Percentiles rank a stretch among this genome's conserved stretches.
Conservation (phyloP, 2,113 vertebrate genomes). For the Myanophis thanlyinensis region DNA sequence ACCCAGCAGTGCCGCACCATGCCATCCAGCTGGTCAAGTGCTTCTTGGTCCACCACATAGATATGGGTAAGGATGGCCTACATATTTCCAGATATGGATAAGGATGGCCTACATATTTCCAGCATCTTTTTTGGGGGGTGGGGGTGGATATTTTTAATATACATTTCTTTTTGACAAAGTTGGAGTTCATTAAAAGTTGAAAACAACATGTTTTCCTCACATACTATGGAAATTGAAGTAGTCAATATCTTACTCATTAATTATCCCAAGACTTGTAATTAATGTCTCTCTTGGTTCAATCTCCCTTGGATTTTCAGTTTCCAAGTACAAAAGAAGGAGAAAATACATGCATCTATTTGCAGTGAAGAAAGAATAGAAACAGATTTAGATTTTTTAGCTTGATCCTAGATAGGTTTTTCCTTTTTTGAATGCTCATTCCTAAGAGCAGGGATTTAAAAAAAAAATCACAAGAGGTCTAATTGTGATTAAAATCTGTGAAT, state of each 20-base stretch:
- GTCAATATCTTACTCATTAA: neutral
- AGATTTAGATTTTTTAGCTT: neutral
- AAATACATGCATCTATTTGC: neutral
- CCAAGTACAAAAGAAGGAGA: neutral
- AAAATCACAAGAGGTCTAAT: neutral
- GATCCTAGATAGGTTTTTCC: neutral
- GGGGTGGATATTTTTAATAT: neutral
- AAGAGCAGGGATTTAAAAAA: too few species aligned
- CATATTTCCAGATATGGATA: too few species aligned
- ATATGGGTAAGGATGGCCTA: too few species aligned
- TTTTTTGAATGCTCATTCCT: neutral
- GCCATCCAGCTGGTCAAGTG: too few species aligned
- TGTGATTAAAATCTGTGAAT: neutral
- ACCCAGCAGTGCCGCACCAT: too few species aligned
- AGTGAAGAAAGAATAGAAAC: neutral
- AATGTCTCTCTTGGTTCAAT: neutral
- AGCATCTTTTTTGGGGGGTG: neutral
- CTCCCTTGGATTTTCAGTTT: neutral
- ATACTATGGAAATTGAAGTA: neutral
- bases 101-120: neutral
- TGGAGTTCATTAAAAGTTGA: neutral
- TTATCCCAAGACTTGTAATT: neutral
- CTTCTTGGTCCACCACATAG: too few species aligned
- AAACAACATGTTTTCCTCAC: neutral
- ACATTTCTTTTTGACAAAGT: neutral